These are phyloP conservation scores for Porites rus DNA, from an alignment of 92 coral and sea anemone genomes.

Conservation along the genomic window DNA sequence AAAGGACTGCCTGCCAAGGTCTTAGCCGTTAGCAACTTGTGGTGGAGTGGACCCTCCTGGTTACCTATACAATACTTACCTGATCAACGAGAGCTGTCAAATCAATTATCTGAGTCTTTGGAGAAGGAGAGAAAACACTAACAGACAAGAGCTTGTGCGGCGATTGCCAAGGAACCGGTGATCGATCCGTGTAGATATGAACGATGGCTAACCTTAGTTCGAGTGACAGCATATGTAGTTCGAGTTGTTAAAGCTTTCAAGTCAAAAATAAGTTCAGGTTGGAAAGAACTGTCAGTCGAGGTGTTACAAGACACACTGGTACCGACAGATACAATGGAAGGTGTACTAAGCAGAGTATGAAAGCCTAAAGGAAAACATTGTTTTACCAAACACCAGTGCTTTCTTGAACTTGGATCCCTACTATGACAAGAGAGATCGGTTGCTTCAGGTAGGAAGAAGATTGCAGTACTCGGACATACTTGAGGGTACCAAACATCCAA, in stretches of 20 bases:
- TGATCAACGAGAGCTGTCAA: background rate
- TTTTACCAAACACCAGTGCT: slow-evolving; percentile 25
- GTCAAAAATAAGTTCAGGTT: background rate
- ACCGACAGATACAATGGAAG: slow-evolving; percentile 28
- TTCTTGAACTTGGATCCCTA: slow-evolving; percentile 4
- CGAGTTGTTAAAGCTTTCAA: slow-evolving; percentile 17
- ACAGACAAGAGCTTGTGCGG: slow-evolving; percentile 1
- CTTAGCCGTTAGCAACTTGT: background rate
- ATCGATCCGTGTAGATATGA: slow-evolving; percentile 16
- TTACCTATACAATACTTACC: background rate
- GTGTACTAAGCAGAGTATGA: slow-evolving; percentile 44
- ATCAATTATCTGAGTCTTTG: background rate
- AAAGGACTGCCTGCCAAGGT: background rate
- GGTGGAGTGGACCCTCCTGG: slow-evolving; percentile 43
- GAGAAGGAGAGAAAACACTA: slow-evolving; percentile 1
- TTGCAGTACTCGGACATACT: slow-evolving; percentile 26
- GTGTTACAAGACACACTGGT: slow-evolving; percentile 6
- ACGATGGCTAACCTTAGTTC: slow-evolving; percentile 14
- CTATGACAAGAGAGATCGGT: background rate
- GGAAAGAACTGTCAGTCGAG: slow-evolving; percentile 23
- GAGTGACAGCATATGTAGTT: slow-evolving; percentile 22
- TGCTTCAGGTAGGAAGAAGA: slow-evolving; percentile 9
- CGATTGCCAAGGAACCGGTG: slow-evolving; percentile 4
- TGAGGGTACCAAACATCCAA: slow-evolving; percentile 39
- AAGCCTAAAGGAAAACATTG: background rate